phyloP scores from a whole-genome alignment of 2,113 vertebrate genomes.

The Hiodon tergisus region DNA sequence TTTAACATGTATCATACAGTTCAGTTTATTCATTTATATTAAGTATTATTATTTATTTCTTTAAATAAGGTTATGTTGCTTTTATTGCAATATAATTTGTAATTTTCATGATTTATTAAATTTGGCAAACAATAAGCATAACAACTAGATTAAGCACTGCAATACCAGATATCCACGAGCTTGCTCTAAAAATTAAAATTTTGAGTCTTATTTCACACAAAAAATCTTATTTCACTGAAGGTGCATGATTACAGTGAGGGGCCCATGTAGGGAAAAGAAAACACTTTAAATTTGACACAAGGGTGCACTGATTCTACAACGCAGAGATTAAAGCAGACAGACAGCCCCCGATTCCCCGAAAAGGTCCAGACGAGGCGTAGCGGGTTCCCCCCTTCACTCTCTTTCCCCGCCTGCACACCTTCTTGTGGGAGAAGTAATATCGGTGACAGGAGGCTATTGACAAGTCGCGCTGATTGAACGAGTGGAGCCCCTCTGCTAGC shows the following conservation, averaged over 20 bases:
- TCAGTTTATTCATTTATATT: neutral
- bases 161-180: no score
- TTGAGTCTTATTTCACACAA: neutral
- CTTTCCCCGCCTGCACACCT: constrained; percentile 42
- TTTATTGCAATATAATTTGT: neutral
- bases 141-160: no score
- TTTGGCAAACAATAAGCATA: no score
- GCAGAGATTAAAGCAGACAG: constrained; percentile 44
- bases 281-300: constrained; percentile 60
- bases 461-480: constrained; percentile 70
- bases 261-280: constrained; percentile 44
- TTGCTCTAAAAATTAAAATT: neutral
- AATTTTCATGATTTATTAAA: no score
- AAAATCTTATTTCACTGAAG: constrained; percentile 30
- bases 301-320: constrained; percentile 44
- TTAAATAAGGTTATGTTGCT: constrained; percentile 19
- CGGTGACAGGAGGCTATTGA: constrained; percentile 67
- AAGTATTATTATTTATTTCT: neutral
- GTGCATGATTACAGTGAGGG: constrained; percentile 46
- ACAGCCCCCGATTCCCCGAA: constrained; percentile 43
- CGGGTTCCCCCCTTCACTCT: constrained; percentile 49
- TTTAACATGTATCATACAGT: neutral
- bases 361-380: constrained; percentile 52
- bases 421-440: constrained; percentile 51
- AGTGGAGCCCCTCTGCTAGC: constrained; percentile 58